Evolutionary conservation across 1,140 invertebrate genomes (phyloP).

Genomic region (Trichonephila clavata): DNA sequence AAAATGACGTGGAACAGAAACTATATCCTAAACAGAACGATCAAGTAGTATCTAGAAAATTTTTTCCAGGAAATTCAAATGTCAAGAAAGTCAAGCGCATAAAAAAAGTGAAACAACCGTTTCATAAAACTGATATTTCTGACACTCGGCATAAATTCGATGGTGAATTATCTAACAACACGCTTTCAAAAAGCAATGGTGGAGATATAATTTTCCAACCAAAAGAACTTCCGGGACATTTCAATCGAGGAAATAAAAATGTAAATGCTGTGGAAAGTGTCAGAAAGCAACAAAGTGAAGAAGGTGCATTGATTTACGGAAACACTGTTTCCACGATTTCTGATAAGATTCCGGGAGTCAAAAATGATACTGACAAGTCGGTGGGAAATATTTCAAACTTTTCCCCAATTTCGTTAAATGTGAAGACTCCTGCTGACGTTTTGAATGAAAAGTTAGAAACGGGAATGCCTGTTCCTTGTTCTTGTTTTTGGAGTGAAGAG

Average conservation of each 20-base stretch:
- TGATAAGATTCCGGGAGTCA: neutral
- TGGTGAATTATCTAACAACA: neutral
- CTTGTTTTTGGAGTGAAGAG: conserved; percentile 27
- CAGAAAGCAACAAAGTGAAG: neutral
- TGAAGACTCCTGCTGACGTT: neutral
- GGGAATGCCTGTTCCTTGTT: neutral
- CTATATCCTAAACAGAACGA: neutral
- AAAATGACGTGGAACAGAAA: neutral
- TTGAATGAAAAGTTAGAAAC: neutral
- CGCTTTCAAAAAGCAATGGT: neutral
- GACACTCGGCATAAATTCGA: neutral
- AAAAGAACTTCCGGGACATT: neutral
- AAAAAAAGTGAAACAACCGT: neutral
- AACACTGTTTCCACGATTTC: neutral
- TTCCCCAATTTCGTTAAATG: neutral
- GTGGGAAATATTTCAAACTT: neutral
- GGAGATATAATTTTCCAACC: neutral
- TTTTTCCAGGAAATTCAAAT: neutral
- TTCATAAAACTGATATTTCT: neutral
- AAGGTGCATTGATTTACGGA: neutral
- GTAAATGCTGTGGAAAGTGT: neutral
- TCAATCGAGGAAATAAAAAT: neutral
- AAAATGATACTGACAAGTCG: neutral
- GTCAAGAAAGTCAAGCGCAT: neutral
- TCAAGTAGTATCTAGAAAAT: neutral